Evolutionary conservation across 2,888 invertebrate species (phyloP).

Genomic region (Autographa pulchrina): DNA sequence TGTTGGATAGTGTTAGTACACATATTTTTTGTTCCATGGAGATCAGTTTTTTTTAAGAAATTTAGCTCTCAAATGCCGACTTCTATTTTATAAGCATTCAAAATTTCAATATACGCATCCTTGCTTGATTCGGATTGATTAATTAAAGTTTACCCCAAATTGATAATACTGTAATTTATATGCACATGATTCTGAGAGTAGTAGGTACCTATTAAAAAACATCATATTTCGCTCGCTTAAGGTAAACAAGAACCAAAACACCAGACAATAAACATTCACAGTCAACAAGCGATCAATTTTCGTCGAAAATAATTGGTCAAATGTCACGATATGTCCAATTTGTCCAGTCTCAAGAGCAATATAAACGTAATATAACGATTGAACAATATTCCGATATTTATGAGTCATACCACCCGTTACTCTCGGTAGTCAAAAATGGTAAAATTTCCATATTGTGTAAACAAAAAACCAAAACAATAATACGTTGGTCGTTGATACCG

Average conservation of each 20-base stretch:
- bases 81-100: no score
- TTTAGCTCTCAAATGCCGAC: no score
- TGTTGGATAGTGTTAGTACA: no score
- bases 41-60: no score
- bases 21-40: no score
- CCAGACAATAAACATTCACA: background rate
- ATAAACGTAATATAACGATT: conserved; percentile 21
- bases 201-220: no score
- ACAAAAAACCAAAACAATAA: conserved; percentile 35
- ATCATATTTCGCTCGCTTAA: background rate
- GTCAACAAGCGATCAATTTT: background rate
- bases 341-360: conserved; percentile 13
- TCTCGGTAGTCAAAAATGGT: background rate
- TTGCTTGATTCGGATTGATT: background rate
- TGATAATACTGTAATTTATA: background rate
- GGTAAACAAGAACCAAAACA: background rate
- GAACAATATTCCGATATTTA: background rate
- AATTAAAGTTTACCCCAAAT: background rate
- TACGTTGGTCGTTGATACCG: conserved; percentile 33
- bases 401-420: background rate
- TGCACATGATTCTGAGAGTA: background rate
- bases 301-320: conserved; percentile 3
- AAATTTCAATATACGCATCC: background rate
- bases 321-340: background rate
- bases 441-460: conserved; percentile 8